Evolutionary conservation across 1,140 invertebrate genomes (phyloP).

Genomic region (Eriocheir sinensis): DNA sequence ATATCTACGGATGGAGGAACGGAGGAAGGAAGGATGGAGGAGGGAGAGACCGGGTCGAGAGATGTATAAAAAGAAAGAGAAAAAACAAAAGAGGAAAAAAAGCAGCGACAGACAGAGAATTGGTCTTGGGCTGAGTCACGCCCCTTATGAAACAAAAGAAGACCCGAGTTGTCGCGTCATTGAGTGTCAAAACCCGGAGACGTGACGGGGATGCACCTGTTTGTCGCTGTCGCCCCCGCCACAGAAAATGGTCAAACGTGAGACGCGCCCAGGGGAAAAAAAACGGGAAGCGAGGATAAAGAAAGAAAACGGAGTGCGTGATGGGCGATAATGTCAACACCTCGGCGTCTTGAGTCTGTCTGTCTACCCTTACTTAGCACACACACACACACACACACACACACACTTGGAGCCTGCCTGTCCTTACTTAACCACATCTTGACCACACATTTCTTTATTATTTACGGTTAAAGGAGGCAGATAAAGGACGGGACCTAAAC

Average conservation of each 20-base stretch:
- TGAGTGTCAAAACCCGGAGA: constrained; percentile 13
- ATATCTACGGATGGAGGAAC: too few species aligned
- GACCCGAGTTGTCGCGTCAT: not conserved
- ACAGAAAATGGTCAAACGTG: not conserved
- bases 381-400: not conserved
- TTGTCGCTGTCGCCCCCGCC: not conserved
- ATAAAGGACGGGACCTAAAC: too few species aligned
- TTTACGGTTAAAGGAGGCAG: too few species aligned
- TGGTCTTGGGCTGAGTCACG: not conserved
- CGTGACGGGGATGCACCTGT: constrained; percentile 19
- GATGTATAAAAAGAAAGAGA: not conserved
- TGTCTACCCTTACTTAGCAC: not conserved
- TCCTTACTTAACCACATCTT: too few species aligned
- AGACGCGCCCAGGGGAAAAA: not conserved
- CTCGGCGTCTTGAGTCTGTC: too few species aligned
- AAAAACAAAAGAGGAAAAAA: not conserved
- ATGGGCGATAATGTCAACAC: constrained; percentile 6
- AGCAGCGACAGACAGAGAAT: not conserved
- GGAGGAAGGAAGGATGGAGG: too few species aligned
- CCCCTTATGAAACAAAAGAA: constrained; percentile 24
- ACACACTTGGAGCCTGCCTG: not conserved
- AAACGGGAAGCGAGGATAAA: not conserved
- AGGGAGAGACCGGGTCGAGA: too few species aligned
- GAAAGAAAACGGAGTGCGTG: constrained; percentile 13
- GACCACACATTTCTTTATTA: too few species aligned